Percentiles rank a stretch among this genome's conserved stretches.
These are phyloP conservation scores for Emys orbicularis DNA, from an alignment of 2,797 vertebrate species.

Conservation along the genomic window DNA sequence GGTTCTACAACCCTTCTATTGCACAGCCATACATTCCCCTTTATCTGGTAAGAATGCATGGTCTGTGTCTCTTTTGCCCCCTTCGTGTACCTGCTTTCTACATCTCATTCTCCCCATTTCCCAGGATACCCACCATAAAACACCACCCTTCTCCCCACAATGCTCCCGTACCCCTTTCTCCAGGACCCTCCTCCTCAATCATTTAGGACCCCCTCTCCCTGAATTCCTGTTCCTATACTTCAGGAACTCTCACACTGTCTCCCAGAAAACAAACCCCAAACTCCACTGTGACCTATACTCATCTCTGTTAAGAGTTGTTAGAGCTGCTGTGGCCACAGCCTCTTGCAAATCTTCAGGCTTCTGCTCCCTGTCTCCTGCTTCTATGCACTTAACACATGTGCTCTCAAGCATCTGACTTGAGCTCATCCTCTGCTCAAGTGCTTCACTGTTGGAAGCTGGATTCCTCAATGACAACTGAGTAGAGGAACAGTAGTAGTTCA, in stretches of 20 bases:
- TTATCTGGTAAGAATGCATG: not conserved
- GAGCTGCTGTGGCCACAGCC: not conserved
- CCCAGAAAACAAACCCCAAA: not conserved
- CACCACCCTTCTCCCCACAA: not conserved
- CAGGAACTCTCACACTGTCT: not conserved
- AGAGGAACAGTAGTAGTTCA: not conserved
- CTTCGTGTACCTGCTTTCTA: not conserved
- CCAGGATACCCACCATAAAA: not conserved
- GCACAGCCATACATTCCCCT: not conserved
- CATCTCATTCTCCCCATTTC: not conserved
- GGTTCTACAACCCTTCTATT: not conserved
- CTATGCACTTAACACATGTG: not conserved
- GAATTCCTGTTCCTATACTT: not conserved
- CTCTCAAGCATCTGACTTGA: not conserved
- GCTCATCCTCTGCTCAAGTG: not conserved
- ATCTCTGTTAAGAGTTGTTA: rapidly evolving
- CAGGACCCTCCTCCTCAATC: not conserved
- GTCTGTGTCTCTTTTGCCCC: not conserved
- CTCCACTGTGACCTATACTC: rapidly evolving
- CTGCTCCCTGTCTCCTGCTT: not conserved
- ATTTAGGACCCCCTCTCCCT: not conserved
- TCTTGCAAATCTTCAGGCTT: not conserved
- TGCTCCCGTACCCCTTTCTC: not conserved
- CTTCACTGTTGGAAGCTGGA: not conserved
- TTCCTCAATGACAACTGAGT: not conserved